A percentile compares a stretch with the other conserved stretches of the same genome.
phyloP scores from a whole-genome alignment of 2,888 invertebrate genomes.

The Andrena praecox region DNA sequence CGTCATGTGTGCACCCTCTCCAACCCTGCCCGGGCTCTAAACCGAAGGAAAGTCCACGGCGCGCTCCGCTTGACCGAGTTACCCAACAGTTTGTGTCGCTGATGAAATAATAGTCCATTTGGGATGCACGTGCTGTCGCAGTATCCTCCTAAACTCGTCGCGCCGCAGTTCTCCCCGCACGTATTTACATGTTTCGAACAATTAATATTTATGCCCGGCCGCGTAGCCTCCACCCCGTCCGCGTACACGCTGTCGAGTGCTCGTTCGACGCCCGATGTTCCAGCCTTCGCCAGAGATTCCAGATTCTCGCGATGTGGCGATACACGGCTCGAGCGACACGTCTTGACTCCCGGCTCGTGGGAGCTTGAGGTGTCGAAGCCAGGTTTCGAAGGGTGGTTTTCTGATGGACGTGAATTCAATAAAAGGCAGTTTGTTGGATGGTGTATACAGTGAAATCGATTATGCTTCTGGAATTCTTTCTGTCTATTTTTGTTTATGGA shows the following conservation, averaged over 20 bases:
- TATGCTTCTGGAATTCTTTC: too few relatives aligned
- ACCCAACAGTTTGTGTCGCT: slow-evolving; percentile 82
- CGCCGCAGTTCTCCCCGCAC: slow-evolving; percentile 67
- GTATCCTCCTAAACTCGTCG: slow-evolving; percentile 63
- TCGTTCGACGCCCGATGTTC: slow-evolving; percentile 24
- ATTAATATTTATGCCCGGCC: slow-evolving; percentile 83
- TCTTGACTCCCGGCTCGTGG: not conserved
- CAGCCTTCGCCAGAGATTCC: slow-evolving; percentile 22
- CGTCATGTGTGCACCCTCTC: slow-evolving; percentile 4
- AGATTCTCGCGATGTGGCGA: slow-evolving; percentile 27
- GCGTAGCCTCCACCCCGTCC: slow-evolving; percentile 25
- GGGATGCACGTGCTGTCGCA: slow-evolving; percentile 82
- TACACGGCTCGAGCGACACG: slow-evolving; percentile 5
- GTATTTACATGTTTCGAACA: slow-evolving; percentile 83
- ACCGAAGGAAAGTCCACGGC: slow-evolving; percentile 62
- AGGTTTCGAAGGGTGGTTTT: not conserved
- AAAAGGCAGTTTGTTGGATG: too few relatives aligned
- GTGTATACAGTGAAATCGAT: too few relatives aligned
- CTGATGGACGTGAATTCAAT: not conserved
- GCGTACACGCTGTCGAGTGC: slow-evolving; percentile 26
- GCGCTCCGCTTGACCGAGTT: slow-evolving; percentile 78
- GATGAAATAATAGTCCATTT: slow-evolving; percentile 84
- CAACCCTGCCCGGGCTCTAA: slow-evolving; percentile 10
- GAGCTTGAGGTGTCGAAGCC: not conserved
- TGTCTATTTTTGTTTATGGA: too few relatives aligned